Percentiles rank a stretch among this genome's conserved stretches.
These are phyloP conservation scores for Sylvia atricapilla DNA, from an alignment of 2,113 vertebrate species.

Conservation along the genomic window DNA sequence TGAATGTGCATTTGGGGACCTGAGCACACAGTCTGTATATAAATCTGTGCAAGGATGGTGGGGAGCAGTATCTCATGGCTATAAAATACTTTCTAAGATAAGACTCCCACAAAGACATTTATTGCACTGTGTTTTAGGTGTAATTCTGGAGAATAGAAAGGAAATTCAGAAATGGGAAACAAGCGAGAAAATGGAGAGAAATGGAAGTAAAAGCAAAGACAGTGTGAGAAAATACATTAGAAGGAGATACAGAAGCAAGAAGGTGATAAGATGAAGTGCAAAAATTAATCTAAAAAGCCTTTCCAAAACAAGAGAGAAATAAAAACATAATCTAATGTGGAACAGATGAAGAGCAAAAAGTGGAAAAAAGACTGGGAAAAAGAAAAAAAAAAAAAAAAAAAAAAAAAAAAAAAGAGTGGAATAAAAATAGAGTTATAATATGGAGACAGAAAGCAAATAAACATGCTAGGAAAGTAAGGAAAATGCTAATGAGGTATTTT, in stretches of 20 bases:
- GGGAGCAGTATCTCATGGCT: not conserved
- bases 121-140: not conserved
- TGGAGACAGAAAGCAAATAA: not conserved
- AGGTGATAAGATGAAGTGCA: not conserved
- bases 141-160: not conserved
- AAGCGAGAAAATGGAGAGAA: not conserved
- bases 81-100: conserved; percentile 10
- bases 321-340: not conserved
- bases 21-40: not conserved
- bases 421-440: not conserved
- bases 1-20: not conserved
- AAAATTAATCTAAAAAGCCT: conserved; percentile 30
- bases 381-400: not conserved
- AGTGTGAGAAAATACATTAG: not conserved
- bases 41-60: not conserved
- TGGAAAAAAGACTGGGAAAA: not conserved
- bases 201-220: not conserved
- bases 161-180: not conserved
- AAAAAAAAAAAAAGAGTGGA: not conserved
- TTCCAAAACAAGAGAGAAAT: not conserved
- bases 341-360: not conserved
- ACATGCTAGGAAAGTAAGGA: not conserved
- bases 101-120: not conserved
- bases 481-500: not conserved
- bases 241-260: not conserved